Percentiles rank a stretch among this genome's conserved stretches.
These are phyloP conservation scores for Cephus sareptanus DNA, from an alignment of 2,888 invertebrate species.

Conservation along the genomic window DNA sequence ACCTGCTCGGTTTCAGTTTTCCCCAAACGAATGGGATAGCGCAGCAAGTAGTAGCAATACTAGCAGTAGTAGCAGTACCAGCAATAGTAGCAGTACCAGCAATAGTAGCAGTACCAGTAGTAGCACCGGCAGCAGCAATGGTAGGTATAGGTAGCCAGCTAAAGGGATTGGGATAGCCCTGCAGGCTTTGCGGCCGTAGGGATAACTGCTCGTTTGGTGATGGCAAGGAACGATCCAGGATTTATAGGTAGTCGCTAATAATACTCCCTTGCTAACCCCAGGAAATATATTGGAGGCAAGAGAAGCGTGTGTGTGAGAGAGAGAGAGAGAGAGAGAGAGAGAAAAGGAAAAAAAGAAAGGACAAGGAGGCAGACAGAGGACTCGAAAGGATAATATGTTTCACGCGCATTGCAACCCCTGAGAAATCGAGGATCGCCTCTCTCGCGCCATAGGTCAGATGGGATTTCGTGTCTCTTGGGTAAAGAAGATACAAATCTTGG, in stretches of 20 bases:
- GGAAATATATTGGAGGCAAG: constrained; percentile 10
- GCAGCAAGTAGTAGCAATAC: neutral
- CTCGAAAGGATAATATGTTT: neutral
- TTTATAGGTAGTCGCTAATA: constrained; percentile 19
- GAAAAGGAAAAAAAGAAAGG: neutral
- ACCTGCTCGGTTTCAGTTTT: neutral
- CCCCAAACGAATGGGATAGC: neutral
- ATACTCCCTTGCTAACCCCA: constrained; percentile 11
- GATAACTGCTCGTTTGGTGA: constrained; percentile 10
- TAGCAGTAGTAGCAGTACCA: too few species aligned
- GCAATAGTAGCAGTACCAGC: too few species aligned
- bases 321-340: neutral
- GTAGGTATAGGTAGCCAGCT: neutral
- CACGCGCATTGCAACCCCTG: neutral
- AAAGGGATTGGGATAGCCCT: neutral
- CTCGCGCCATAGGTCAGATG: neutral
- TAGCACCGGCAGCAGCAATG: too few species aligned
- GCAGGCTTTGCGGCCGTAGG: neutral
- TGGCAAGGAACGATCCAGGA: constrained; percentile 15
- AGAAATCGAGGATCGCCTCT: neutral
- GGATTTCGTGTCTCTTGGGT: neutral
- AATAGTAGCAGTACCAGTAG: neutral
- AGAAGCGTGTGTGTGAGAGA: neutral
- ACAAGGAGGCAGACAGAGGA: neutral
- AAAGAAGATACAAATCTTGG: neutral